Evolutionary conservation across 1,140 invertebrate genomes (phyloP), one percentile per base, ranked within the genome.

Genomic region (Drosophila sechellia): DNA sequence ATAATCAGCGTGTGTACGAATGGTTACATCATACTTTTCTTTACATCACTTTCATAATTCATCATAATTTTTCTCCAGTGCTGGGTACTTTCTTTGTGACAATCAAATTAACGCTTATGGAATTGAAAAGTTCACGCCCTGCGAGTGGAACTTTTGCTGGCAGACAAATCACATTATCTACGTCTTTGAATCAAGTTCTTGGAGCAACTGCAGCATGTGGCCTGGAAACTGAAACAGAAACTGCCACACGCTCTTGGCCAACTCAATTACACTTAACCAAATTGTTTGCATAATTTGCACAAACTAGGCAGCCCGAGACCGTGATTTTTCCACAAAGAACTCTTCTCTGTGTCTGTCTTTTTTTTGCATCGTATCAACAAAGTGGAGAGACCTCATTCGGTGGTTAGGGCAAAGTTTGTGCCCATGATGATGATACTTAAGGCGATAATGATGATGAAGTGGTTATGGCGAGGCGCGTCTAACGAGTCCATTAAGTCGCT

Each of bases 71-170:
- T 65, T 52, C 57, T 0, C 17, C 25, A 42, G 45, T 50, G 45
- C 10, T 15, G 4, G 13, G 37, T 42, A 4, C 27, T 13, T 13
- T 45, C 17, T 11, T 68, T 79, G 49, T 27, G 48, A 31, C 64
- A 86, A 81, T 87, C 68, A 66, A 84, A 79, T 79, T 63, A 76
- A 54, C 55, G 63, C 54, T 55, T 39, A 50, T 73, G 17, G 45
- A 81, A 65, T 79, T 72, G 58, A 64, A 84, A 86, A 81, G 52
- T 79, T 81, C 56, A 10, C 40, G 37, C 22, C 35, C 64, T 69
- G 50, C 20, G 31, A 70, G 50, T 15, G 12, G 25, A 71, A 71
- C 65, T 70, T 70, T 56, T 70, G 49, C 63, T 35, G 40, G 64
- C 50, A 37, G 66, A 46, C 35, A 70, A 71, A 71, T 71, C 43